Evolutionary conservation across 1,140 invertebrate genomes (phyloP), one percentile per base, ranked within the genome.

Genomic region (Drosophila persimilis): DNA sequence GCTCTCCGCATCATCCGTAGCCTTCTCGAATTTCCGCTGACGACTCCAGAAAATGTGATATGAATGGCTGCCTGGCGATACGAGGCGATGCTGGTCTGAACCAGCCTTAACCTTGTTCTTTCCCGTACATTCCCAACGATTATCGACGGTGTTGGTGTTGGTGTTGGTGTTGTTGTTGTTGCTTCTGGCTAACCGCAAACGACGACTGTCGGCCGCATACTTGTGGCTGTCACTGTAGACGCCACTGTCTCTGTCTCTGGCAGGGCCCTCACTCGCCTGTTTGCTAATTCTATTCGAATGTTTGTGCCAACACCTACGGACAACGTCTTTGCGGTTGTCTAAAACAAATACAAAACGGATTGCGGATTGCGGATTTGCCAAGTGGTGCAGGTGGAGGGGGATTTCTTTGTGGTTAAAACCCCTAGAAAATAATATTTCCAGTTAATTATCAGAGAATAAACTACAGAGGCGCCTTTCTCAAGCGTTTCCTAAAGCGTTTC

Each of bases 311-410:
- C 71, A 67, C 53, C 54, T 74, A 66, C 55, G 51, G 71, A 80
- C 77, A 75, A 13, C 57, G 52, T 61, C 39, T 80, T 80, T 80
- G 77, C 57, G 77, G 77, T 86, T 44, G 51, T 58, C 72, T 80
- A 66, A 39, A 39, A 48, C 44, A 57, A 56, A 50, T 69, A 26
- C 41, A 17, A 45, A 31, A 29, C 43, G 53, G 11, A 73, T 53
- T 43, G 15, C 62, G 43, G 35, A 39, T 13, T 39, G 15, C 62
- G 43, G 35, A 39, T 13, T 39, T 56, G 17, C 17, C 17, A 17
- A 17, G 17, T 17, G 17, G 17, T 0, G 17, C 0, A 17, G 17
- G 17, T 56, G 41, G 20, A 51, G 48, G 41, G 20, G 58, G 48
- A 57, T 55, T 26, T 4, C 15, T 8, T 29, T 63, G 20, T 2